A percentile compares a stretch with the other conserved stretches of the same genome.
Conservation (phyloP, 2,113 vertebrate species). For the Bos taurus region DNA sequence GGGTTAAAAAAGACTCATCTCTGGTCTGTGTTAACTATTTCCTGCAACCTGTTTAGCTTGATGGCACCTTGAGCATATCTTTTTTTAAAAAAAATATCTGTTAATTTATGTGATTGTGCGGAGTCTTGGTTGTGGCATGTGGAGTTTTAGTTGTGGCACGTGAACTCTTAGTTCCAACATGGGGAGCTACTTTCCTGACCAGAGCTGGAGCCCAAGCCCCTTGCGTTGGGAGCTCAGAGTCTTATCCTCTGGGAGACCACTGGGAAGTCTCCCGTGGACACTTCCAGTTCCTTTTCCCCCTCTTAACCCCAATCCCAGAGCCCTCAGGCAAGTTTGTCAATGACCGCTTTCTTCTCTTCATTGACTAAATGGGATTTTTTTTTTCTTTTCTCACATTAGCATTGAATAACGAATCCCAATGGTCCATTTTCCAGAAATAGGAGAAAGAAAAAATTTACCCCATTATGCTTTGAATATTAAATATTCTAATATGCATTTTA, state of each 20-base stretch:
- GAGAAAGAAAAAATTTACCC: background rate
- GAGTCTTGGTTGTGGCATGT: background rate
- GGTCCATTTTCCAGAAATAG: background rate
- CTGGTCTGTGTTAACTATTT: fast-evolving
- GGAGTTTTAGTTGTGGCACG: background rate
- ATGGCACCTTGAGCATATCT: background rate
- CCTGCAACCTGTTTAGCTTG: too few relatives aligned
- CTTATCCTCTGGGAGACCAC: background rate
- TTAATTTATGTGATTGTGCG: background rate
- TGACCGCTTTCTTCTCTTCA: background rate
- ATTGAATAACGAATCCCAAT: background rate
- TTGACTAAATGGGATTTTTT: background rate
- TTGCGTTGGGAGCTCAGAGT: background rate
- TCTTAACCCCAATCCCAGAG: fast-evolving
- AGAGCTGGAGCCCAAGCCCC: background rate
- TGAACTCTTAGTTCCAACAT: background rate
- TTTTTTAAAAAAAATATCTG: background rate
- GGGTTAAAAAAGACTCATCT: background rate
- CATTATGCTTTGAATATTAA: background rate
- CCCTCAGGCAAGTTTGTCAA: fast-evolving
- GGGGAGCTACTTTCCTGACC: background rate
- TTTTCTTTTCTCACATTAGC: background rate
- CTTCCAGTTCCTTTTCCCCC: fast-evolving
- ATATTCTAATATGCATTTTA: conserved; percentile 41
- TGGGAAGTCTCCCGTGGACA: fast-evolving